Percentiles rank a stretch among this genome's conserved stretches.
phyloP scores from a whole-genome alignment of 2,113 vertebrate species.

The Micronycteris hirsuta region DNA sequence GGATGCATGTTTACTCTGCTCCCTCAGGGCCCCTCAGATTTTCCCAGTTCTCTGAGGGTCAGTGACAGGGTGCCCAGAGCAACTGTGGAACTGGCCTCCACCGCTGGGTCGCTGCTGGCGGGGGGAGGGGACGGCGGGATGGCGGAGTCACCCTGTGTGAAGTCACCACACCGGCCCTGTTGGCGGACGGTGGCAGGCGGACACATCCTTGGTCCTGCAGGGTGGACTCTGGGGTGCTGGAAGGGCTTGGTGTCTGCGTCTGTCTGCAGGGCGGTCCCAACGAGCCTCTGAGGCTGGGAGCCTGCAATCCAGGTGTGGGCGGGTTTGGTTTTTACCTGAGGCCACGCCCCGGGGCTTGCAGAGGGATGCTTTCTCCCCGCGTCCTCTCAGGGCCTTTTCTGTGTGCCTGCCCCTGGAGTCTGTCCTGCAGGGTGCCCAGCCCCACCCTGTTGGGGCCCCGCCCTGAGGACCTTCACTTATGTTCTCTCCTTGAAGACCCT shows the following conservation, averaged over 20 bases:
- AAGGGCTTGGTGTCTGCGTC: not conserved
- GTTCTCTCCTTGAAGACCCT: not conserved
- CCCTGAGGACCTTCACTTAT: not conserved
- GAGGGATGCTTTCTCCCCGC: not conserved
- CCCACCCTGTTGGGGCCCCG: not conserved
- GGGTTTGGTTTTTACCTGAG: not conserved
- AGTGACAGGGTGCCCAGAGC: rapidly evolving
- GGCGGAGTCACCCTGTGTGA: not conserved
- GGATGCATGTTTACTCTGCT: rapidly evolving
- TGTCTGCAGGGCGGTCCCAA: not conserved
- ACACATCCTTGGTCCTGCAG: not conserved
- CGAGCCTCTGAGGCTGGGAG: not conserved
- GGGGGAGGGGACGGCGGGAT: too few relatives aligned
- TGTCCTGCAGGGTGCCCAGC: rapidly evolving
- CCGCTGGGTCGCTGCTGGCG: too few relatives aligned
- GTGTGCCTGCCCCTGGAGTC: rapidly evolving
- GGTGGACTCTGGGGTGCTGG: rapidly evolving
- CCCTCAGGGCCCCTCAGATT: not conserved
- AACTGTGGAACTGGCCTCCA: rapidly evolving
- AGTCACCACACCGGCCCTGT: rapidly evolving
- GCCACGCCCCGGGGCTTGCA: not conserved
- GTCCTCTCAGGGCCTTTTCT: rapidly evolving
- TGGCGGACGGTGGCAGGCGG: not conserved
- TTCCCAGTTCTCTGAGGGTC: rapidly evolving
- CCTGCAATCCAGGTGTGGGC: not conserved